Conservation (phyloP, 2,888 invertebrate species). For the Himalopsyche anomala region DNA sequence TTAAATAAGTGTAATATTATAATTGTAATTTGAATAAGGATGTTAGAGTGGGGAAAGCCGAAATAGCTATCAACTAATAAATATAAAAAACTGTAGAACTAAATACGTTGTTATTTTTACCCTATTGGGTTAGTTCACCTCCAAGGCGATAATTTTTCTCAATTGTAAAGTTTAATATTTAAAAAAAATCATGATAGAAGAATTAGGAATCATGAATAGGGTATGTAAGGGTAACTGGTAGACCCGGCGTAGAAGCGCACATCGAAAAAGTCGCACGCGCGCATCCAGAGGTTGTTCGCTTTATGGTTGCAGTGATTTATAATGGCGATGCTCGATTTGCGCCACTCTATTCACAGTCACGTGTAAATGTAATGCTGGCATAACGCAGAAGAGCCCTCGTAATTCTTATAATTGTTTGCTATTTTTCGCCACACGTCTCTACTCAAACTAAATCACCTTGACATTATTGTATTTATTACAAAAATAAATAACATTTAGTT, state of each 20-base stretch:
- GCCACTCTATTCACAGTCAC: constrained; percentile 51
- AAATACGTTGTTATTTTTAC: no score
- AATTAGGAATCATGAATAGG: background rate
- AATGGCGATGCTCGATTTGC: constrained; percentile 19
- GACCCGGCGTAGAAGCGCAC: background rate
- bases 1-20: no score
- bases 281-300: constrained; percentile 21
- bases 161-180: background rate
- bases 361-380: constrained; percentile 53
- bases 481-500: no score
- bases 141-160: no score
- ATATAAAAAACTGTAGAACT: no score
- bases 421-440: constrained; percentile 52
- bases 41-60: no score
- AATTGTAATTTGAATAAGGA: no score
- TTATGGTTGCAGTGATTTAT: constrained; percentile 50
- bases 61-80: no score
- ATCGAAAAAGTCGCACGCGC: constrained; percentile 42
- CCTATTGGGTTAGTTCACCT: no score
- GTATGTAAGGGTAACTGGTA: background rate
- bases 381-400: constrained; percentile 50
- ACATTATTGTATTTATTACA: background rate
- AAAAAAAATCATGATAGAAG: no score
- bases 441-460: constrained; percentile 6
- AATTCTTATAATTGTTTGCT: constrained; percentile 54